Conservation (phyloP, 1,140 invertebrate species). For the Calephelis nemesis region DNA sequence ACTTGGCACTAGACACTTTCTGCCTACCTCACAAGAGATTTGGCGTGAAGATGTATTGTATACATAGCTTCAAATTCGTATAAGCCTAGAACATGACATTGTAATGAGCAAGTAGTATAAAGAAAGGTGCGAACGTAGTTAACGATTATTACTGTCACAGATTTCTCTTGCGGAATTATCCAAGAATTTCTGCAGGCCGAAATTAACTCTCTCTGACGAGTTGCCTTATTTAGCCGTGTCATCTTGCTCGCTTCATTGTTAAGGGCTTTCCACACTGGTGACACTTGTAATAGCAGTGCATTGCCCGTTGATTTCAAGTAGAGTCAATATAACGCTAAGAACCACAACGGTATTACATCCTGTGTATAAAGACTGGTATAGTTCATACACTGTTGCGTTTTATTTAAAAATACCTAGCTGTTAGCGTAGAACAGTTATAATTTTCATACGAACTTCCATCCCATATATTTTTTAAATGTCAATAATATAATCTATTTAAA, state of each 20-base stretch:
- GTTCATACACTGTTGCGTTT: no score
- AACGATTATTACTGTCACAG: conserved; percentile 3
- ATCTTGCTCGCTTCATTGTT: conserved; percentile 2
- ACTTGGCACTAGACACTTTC: no score
- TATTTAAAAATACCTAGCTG: no score
- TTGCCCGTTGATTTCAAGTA: conserved; percentile 5
- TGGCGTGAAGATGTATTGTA: no score
- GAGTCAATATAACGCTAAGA: conserved; percentile 3
- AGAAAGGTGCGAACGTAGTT: conserved; percentile 8
- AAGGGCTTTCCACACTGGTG: conserved; percentile 15
- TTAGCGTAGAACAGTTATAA: no score
- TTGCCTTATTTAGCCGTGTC: conserved; percentile 6
- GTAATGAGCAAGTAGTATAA: background rate
- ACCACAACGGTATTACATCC: background rate
- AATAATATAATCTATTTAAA: no score
- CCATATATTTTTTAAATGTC: no score
- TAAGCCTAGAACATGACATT: no score
- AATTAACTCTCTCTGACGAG: conserved; percentile 13
- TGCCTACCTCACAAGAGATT: no score
- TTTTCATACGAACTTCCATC: no score
- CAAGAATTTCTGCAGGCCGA: conserved; percentile 5
- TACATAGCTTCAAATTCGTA: no score
- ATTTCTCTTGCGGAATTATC: conserved; percentile 5
- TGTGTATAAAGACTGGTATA: background rate
- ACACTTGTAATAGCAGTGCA: conserved; percentile 5